Conservation (phyloP, 2,797 vertebrate species). For the Cheirogaleus major region DNA sequence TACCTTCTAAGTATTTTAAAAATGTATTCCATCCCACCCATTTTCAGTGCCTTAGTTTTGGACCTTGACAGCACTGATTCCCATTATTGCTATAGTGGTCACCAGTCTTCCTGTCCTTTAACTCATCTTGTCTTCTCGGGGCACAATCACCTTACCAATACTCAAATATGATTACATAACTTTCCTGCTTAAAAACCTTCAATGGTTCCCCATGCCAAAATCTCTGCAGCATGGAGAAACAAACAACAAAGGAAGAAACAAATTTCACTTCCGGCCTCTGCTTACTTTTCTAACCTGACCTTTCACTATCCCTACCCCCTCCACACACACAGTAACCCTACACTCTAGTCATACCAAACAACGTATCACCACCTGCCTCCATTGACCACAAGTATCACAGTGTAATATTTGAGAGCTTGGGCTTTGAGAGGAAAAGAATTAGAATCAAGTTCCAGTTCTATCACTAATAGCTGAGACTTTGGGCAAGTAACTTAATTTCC, state of each 20-base stretch:
- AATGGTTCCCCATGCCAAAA: neutral
- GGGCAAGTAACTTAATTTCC: constrained; percentile 3
- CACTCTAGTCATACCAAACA: neutral
- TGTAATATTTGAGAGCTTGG: neutral
- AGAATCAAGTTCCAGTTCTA: neutral
- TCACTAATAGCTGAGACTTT: neutral
- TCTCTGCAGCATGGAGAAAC: constrained; percentile 9
- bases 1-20: neutral
- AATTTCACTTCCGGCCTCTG: neutral
- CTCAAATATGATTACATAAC: neutral
- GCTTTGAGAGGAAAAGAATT: neutral
- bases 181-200: neutral
- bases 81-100: neutral
- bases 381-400: neutral
- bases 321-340: neutral
- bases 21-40: neutral
- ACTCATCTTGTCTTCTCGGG: neutral
- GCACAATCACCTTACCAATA: neutral
- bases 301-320: neutral
- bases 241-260: neutral
- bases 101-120: neutral
- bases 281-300: neutral
- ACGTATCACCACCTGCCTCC: neutral
- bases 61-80: neutral
- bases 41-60: neutral